phyloP scores from a whole-genome alignment of 1,140 invertebrate genomes.

The Pygmarrhopalites habei region DNA sequence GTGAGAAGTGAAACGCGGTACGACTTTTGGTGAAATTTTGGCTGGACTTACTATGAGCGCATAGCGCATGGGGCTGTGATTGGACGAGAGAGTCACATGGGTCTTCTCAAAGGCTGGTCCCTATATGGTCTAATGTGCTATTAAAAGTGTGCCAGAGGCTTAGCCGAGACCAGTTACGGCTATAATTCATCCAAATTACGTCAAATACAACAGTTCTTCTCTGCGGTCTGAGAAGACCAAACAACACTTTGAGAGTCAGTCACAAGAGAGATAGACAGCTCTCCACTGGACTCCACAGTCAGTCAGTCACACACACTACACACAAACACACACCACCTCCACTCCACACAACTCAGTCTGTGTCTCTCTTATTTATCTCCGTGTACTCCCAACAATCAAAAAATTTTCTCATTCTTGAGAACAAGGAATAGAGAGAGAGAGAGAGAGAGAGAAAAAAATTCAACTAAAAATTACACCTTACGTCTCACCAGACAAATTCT shows the following conservation, averaged over 20 bases:
- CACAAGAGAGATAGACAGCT: slow-evolving; percentile 5
- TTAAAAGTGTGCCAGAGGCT: slow-evolving; percentile 46
- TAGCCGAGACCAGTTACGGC: slow-evolving; percentile 38
- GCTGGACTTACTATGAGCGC: slow-evolving; percentile 16
- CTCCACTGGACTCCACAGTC: background rate
- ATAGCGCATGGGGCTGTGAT: slow-evolving; percentile 18
- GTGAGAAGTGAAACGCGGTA: slow-evolving; percentile 23
- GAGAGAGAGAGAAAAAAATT: too few species aligned
- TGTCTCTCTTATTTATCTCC: too few species aligned
- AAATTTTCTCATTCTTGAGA: too few species aligned
- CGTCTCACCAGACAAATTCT: too few species aligned
- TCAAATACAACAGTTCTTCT: slow-evolving; percentile 39
- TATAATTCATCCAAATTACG: slow-evolving; percentile 46
- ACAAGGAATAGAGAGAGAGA: too few species aligned
- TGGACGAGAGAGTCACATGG: slow-evolving; percentile 28
- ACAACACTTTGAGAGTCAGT: slow-evolving; percentile 24
- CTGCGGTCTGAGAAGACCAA: slow-evolving; percentile 35
- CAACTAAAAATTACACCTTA: too few species aligned
- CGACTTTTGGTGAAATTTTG: slow-evolving; percentile 16
- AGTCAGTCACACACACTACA: slow-evolving; percentile 1
- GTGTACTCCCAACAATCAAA: too few species aligned
- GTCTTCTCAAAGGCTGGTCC: slow-evolving; percentile 25
- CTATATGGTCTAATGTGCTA: slow-evolving; percentile 42
- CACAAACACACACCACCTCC: background rate
- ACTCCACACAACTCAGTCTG: too few species aligned